Base-by-base conservation (phyloP, 2,888 invertebrate genomes). In the Troides oblongomaculatus region DNA sequence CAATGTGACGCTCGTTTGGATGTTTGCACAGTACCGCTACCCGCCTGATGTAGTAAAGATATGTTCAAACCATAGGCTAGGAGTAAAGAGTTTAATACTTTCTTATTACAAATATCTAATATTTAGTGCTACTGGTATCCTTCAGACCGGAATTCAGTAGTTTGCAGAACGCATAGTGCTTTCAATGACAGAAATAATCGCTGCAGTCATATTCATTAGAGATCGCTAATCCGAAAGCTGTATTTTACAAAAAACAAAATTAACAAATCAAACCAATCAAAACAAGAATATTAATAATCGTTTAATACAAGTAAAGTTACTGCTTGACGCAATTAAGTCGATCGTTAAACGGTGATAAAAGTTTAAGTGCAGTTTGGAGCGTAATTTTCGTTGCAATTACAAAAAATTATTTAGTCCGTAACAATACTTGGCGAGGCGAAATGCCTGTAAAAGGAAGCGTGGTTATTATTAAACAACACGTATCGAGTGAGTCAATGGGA, bases 381-480 rank as follows among this genome's bases (percentile, higher is more conserved):
- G 59, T 30, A 70, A 67, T 67, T 64, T 67, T 64, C 57, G 43
- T 58, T 61, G 64, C 65, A 69, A 69, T 69, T 65, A 65, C 65
- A 63, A 53, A 64, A 66, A 67, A 68, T 57, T 43, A 71, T 65
- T 62, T 64, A 61, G 66, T 65, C 59, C 62, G 59, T 69, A 81
- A 82, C 80, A 83, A 80, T 78, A 78, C 78, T 79, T 78, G 76
- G 80, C 74, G 73, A 77, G 76, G 76, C 78, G 78, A 84, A 84
- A 84, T 83, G 81, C 76, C 81, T 84, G 77, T 83, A 84, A 82
- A 86, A 83, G 84, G 86, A 84, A 82, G 77, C 80, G 73, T 72
- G 81, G 84, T 85, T 90, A 89, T 87, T 90, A 89, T 87, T 90
- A 88, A 85, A 84, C 78, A 80, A 85, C 85, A 84, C 84, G 86